phyloP scores from a whole-genome alignment of 2,797 vertebrate species.

The Strix occidentalis region DNA sequence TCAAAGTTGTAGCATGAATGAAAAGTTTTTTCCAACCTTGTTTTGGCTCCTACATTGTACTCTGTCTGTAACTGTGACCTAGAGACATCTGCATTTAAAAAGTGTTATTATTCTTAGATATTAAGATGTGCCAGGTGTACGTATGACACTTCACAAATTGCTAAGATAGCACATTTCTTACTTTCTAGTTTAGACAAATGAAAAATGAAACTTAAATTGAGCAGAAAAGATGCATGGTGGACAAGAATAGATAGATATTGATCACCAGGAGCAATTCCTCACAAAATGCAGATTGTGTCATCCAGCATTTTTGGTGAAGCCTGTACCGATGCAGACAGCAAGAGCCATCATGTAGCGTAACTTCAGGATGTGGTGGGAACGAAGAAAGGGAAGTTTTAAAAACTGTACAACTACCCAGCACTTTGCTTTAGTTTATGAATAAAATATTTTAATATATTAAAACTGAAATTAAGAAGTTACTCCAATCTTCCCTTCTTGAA shows the following conservation, averaged over 20 bases:
- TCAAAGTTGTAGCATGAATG: neutral
- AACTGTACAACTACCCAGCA: neutral
- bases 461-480: neutral
- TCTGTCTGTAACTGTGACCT: neutral
- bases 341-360: fast-evolving
- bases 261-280: neutral
- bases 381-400: neutral
- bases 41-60: neutral
- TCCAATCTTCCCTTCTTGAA: neutral
- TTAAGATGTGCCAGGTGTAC: neutral
- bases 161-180: neutral
- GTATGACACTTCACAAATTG: neutral
- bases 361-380: neutral
- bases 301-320: neutral
- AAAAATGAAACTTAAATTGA: neutral
- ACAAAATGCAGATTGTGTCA: neutral
- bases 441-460: neutral
- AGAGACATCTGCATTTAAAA: neutral
- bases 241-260: neutral
- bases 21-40: neutral
- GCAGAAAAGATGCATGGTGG: neutral
- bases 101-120: neutral
- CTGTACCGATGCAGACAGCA: neutral
- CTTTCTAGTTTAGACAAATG: neutral
- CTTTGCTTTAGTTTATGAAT: neutral